Evolutionary conservation across 2,113 vertebrate genomes (phyloP).

Genomic region (Abramis brama): DNA sequence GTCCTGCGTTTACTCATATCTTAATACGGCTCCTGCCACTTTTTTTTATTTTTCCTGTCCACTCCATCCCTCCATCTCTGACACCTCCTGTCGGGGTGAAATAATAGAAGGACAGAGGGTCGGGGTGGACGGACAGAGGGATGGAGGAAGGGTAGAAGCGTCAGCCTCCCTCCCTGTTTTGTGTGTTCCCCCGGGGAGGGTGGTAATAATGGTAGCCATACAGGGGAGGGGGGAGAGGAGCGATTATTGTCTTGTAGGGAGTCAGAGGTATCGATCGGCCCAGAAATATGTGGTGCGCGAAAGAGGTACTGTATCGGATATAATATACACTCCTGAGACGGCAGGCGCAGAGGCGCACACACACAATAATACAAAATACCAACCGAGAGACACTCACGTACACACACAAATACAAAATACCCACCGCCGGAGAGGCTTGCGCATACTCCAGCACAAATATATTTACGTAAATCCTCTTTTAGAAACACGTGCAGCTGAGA

Average conservation of each 20-base stretch:
- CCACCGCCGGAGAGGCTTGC: slow-evolving; percentile 21
- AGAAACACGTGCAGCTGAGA: background rate
- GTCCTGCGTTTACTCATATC: slow-evolving; percentile 15
- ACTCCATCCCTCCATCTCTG: slow-evolving; percentile 26
- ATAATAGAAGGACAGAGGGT: slow-evolving; percentile 50
- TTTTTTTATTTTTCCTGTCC: slow-evolving; percentile 33
- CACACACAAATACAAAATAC: slow-evolving; percentile 44
- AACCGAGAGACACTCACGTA: slow-evolving; percentile 21
- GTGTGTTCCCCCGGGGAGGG: slow-evolving; percentile 79
- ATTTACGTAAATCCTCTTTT: slow-evolving; percentile 27
- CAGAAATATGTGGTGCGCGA: slow-evolving; percentile 96
- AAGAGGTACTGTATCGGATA: slow-evolving; percentile 94
- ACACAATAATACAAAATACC: slow-evolving; percentile 41
- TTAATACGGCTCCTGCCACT: slow-evolving; percentile 25
- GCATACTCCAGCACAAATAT: background rate
- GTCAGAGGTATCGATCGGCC: slow-evolving; percentile 94
- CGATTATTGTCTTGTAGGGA: slow-evolving; percentile 98
- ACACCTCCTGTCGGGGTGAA: background rate
- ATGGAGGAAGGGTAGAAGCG: slow-evolving; percentile 61
- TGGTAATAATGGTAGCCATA: slow-evolving; percentile 88
- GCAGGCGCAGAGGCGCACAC: slow-evolving; percentile 39
- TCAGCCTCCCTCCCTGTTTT: slow-evolving; percentile 71
- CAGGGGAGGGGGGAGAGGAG: slow-evolving; percentile 77
- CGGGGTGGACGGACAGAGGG: slow-evolving; percentile 51
- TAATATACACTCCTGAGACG: slow-evolving; percentile 92